A percentile compares a stretch with the other conserved stretches of the same genome.
phyloP scores from a whole-genome alignment of 92 coral and sea anemone genomes.

The Paramuricea clavata region DNA sequence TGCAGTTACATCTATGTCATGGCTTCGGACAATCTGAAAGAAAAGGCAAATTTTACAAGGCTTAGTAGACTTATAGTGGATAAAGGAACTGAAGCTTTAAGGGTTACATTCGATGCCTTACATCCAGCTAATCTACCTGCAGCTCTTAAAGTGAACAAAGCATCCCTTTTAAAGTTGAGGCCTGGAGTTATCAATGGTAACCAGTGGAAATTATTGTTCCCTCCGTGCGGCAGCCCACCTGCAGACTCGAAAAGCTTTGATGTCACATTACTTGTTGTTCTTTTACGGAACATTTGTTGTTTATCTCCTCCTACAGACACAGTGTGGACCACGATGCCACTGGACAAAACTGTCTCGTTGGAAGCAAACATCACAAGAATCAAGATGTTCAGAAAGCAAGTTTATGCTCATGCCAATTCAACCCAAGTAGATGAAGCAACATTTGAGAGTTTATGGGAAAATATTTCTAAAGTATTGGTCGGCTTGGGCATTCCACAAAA shows the following conservation, averaged over 20 bases:
- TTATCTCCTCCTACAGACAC: background rate
- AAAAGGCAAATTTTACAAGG: background rate
- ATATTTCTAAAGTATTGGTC: background rate
- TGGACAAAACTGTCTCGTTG: background rate
- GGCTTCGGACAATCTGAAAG: background rate
- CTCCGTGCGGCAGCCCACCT: background rate
- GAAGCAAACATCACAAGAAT: background rate
- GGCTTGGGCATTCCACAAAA: too few species aligned
- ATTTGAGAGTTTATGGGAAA: background rate
- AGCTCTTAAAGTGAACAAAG: background rate
- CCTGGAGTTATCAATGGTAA: background rate
- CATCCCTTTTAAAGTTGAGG: too few species aligned
- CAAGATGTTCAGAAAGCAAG: background rate
- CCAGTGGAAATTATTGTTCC: background rate
- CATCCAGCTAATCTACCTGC: background rate
- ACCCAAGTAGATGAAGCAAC: background rate
- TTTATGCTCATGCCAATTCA: background rate
- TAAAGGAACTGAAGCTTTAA: constrained; percentile 5
- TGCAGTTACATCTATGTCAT: background rate
- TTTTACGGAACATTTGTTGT: background rate
- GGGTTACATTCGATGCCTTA: background rate
- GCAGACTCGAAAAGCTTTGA: background rate
- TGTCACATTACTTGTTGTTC: background rate
- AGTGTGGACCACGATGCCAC: background rate
- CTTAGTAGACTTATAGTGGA: background rate